A percentile compares a stretch with the other conserved stretches of the same genome.
Evolutionary conservation across 2,888 invertebrate species (phyloP).

Genomic region (Alloplasta piceator): DNA sequence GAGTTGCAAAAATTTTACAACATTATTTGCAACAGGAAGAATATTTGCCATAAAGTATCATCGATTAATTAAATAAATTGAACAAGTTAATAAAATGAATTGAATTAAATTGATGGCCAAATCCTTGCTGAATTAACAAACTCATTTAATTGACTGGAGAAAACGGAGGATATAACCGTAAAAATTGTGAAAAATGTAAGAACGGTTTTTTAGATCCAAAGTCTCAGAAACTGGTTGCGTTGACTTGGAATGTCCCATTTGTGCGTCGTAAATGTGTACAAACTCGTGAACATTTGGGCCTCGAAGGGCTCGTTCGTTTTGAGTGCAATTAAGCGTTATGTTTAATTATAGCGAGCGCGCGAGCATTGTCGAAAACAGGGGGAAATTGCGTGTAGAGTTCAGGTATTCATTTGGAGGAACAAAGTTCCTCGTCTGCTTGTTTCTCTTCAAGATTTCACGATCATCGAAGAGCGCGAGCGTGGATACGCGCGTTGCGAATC

Average conservation of each 20-base stretch:
- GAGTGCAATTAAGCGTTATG: not conserved
- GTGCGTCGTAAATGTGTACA: too few relatives aligned
- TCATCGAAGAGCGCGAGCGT: slow-evolving; percentile 45
- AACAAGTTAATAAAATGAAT: too few relatives aligned
- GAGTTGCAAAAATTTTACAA: not conserved
- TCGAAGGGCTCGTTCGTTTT: not conserved
- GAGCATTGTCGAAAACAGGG: not conserved
- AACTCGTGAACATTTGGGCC: not conserved
- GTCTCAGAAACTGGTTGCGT: too few relatives aligned
- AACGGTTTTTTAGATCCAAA: too few relatives aligned
- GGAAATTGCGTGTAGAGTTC: not conserved
- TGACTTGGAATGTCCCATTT: too few relatives aligned
- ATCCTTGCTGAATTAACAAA: too few relatives aligned
- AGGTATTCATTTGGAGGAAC: not conserved
- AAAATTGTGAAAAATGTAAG: too few relatives aligned
- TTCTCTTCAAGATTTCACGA: slow-evolving; percentile 14
- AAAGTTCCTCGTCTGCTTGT: not conserved
- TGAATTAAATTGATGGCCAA: too few relatives aligned
- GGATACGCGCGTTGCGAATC: not conserved
- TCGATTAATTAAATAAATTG: too few relatives aligned
- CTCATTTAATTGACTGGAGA: too few relatives aligned
- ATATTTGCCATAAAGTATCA: too few relatives aligned
- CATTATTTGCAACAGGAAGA: not conserved
- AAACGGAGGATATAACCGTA: too few relatives aligned
- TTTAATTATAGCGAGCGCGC: not conserved